Base-by-base conservation (phyloP, 2,797 vertebrate genomes). In the Phoebastria nigripes region DNA sequence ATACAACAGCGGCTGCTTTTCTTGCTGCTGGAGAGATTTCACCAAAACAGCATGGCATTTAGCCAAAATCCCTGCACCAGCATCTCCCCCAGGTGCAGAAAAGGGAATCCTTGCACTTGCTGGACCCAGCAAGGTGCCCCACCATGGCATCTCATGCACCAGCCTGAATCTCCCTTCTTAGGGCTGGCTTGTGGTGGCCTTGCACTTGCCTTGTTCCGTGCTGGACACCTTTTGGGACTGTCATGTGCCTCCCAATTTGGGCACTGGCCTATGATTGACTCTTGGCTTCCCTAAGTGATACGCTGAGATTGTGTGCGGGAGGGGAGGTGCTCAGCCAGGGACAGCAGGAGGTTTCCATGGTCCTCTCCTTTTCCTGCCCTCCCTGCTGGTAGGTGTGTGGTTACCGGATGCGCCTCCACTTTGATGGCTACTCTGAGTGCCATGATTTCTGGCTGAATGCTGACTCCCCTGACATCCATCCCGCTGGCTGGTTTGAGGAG, bases 371-470 rank as follows among this genome's bases (percentile, higher is more conserved):
- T 59, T 58, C 61, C 72, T 89, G 18, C 69, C 79, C 61, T 91
- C 62, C 63, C 33, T 69, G 31, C 9, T 9, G 67, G 58, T 96
- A 99, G 99, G 99, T 99, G 35, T 99, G 99, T 15, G 99, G 99
- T 42, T 99, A 99, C 96, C 98, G 99, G 63, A 98, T 99, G 81
- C 98, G 99, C n/a, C 99, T 99, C 73, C 99, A 99, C 97, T 99
- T 99, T 37, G 99, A 99, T 58, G 99, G 99, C 71, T 99, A 99
- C 97, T 99, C 99, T 0, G 99, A 99, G 96, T 99, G 99, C 97
- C 99, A 99, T 12, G 99, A 99, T 98, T 99, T 99, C 97, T 99
- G 99, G 99, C 98, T 99, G 94, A 99, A 99, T 8, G 99, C 98
- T 59, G 99, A 99, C 97, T 99, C 99, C 31, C 98, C 99, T 0